Conservation (phyloP, 2,888 invertebrate genomes). For the Morinoia aosen region DNA sequence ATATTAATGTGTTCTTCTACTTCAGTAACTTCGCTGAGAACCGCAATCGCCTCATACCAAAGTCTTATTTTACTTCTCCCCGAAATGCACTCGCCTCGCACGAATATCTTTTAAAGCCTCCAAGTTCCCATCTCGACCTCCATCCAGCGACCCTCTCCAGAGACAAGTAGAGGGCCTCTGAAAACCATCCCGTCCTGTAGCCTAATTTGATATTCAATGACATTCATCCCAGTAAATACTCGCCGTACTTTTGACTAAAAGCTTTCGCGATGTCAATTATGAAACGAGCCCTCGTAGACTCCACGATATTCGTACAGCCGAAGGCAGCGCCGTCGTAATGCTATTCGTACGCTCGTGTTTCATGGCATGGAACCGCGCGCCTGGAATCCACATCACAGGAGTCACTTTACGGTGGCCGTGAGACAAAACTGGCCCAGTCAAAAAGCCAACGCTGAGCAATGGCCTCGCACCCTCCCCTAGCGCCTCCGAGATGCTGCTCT, state of each 20-base stretch:
- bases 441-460: slow-evolving; percentile 2
- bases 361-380: background rate
- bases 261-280: slow-evolving; percentile 17
- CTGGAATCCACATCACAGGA: background rate
- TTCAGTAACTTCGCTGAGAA: too few species aligned
- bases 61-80: too few species aligned
- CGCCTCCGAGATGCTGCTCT: background rate
- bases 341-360: background rate
- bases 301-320: background rate
- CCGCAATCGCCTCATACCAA: too few species aligned
- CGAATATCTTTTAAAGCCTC: slow-evolving; percentile 10
- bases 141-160: background rate
- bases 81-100: background rate
- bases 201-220: slow-evolving; percentile 1
- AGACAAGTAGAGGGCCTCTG: background rate
- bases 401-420: slow-evolving; percentile 3
- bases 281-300: background rate
- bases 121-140: background rate
- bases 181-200: background rate
- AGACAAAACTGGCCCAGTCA: slow-evolving; percentile 12
- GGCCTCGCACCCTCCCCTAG: background rate
- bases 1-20: too few species aligned
- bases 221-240: slow-evolving; percentile 10
- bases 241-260: slow-evolving; percentile 2
- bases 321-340: background rate